Percentiles rank a stretch among this genome's conserved stretches.
phyloP scores from a whole-genome alignment of 2,888 invertebrate genomes.

The Strigamia crassipes region DNA sequence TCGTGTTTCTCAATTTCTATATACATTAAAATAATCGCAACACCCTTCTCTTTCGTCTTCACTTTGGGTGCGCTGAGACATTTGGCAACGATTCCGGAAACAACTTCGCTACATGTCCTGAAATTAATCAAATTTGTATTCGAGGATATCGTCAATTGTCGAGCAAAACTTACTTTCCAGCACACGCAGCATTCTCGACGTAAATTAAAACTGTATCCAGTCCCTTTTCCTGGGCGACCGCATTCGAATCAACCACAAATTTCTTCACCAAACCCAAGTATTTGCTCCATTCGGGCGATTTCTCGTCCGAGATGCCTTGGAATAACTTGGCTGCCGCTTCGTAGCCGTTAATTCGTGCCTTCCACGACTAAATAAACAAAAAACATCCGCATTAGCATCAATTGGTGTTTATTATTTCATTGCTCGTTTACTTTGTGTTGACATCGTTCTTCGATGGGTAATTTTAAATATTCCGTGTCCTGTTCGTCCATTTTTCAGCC shows the following conservation, averaged over 20 bases:
- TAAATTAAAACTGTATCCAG: slow-evolving; percentile 88
- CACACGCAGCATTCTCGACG: slow-evolving; percentile 85
- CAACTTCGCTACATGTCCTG: slow-evolving; percentile 83
- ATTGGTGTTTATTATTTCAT: background rate
- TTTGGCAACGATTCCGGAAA: slow-evolving; percentile 84
- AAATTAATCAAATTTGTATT: background rate
- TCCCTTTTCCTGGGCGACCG: slow-evolving; percentile 92
- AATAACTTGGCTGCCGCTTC: slow-evolving; percentile 91
- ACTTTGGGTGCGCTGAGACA: slow-evolving; percentile 89
- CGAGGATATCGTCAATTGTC: background rate
- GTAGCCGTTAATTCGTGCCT: slow-evolving; percentile 90
- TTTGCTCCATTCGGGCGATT: slow-evolving; percentile 90
- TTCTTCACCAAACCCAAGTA: slow-evolving; percentile 89
- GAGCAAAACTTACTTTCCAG: slow-evolving; percentile 72
- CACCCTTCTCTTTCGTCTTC: slow-evolving; percentile 87
- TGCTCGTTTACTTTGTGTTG: slow-evolving; percentile 73
- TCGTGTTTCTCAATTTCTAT: slow-evolving; percentile 96
- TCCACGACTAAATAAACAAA: slow-evolving; percentile 73
- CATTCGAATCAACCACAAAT: slow-evolving; percentile 93
- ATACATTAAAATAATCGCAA: slow-evolving; percentile 89
- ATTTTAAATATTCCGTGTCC: slow-evolving; percentile 83
- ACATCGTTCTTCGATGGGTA: slow-evolving; percentile 87
- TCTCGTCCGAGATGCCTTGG: slow-evolving; percentile 85
- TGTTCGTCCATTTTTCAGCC: slow-evolving; percentile 64
- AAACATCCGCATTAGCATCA: background rate